Evolutionary conservation across 2,113 vertebrate species (phyloP), one percentile per base, ranked within the genome.

Genomic region (Petrocephalus zakoni): DNA sequence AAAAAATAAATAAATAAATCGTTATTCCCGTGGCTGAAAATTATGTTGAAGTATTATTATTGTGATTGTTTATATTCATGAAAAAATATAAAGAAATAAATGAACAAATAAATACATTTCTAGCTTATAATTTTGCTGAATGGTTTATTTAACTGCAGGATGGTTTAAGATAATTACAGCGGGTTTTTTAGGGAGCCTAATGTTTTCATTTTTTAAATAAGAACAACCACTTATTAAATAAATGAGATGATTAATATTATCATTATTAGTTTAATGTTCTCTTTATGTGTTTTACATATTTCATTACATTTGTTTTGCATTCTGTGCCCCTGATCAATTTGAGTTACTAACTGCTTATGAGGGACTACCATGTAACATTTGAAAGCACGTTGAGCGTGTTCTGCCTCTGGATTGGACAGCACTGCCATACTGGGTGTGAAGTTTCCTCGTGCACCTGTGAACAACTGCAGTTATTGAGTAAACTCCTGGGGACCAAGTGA

Each of bases 341-440:
- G 15, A 78, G 5, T 37, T 42, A 78, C 4, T 78, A 37, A 15
- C 19, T 34, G 72, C 72, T 78, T 42, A 42, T 78, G 15, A 34
- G 13, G 34, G 72, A 42, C 34, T 17, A 42, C 13, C 34, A 37
- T 53, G 87, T 88, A 25, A 22, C 15, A 78, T 88, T 25, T 13
- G 49, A 78, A 9, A 58, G 25, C 10, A 4, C 3, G 52, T 29
- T 25, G 0, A 58, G 34, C 49, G 53, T 1, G n/a, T 83, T 88
- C 15, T 21, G 5, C 78, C 22, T 5, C 29, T 13, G 75, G 4
- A 56, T 22, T 58, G 52, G 37, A 5, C 49, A 42, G 7, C 7
- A 25, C 53, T 15, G 52, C 52, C 51, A 84, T 17, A 37, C 22
- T 17, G 75, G n/a, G 88, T 88, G 88, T 88, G 88, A 88, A 88